phyloP scores from a whole-genome alignment of 2,888 invertebrate genomes.

The Tetragonula carbonaria region DNA sequence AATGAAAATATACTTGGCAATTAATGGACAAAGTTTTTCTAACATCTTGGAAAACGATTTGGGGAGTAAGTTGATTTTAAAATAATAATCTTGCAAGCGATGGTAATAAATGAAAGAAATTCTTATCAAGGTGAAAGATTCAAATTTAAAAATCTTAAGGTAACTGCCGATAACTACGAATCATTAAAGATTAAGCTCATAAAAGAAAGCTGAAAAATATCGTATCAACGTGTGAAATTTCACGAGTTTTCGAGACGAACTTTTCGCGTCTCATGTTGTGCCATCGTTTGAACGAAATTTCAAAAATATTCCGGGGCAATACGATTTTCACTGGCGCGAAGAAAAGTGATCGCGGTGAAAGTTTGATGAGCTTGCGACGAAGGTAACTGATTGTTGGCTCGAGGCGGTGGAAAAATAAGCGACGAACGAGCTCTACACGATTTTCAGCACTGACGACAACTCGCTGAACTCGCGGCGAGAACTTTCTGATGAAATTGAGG shows the following conservation, averaged over 20 bases:
- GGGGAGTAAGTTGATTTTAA: no score
- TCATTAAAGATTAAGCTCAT: no score
- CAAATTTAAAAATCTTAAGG: no score
- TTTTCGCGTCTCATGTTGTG: neutral
- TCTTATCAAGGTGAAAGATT: no score
- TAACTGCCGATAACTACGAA: no score
- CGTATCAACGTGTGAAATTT: neutral
- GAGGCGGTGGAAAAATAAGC: conserved; percentile 32
- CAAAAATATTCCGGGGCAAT: neutral
- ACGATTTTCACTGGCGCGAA: neutral
- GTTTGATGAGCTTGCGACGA: conserved; percentile 14
- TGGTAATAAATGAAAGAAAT: no score
- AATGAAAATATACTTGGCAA: neutral
- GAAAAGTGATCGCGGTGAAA: neutral
- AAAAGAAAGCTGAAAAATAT: neutral
- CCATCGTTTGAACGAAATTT: neutral
- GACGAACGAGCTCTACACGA: neutral
- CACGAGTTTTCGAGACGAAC: no score
- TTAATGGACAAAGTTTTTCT: no score
- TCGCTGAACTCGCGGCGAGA: neutral
- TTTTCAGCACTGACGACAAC: conserved; percentile 18
- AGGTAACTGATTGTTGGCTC: neutral
- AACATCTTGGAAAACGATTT: no score
- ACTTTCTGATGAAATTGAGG: conserved; percentile 9
- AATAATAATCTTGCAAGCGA: no score